Evolutionary conservation across 2,888 invertebrate species (phyloP), one percentile per base, ranked within the genome.

Genomic region (Macropis europaea): DNA sequence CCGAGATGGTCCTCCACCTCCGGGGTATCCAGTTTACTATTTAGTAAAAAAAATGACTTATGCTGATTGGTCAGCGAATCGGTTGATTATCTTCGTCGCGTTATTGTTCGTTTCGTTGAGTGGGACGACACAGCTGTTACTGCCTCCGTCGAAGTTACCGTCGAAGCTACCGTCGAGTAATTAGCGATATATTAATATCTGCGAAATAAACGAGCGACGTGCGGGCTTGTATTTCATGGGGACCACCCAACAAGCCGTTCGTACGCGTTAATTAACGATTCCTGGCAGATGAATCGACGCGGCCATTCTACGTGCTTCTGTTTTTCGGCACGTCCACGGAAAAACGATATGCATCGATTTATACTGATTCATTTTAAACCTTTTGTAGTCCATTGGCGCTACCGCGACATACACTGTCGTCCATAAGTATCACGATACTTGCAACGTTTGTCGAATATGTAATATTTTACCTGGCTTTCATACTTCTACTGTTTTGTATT

Each of bases 11-110:
- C 47, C 53, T 54, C 60, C 53, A 68, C 38, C 60, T 50, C 24
- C 38, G 9, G n/a, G 17, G n/a, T 30, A 68, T 50, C 28, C 59
- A 43, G 54, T 63, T 52, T 48, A 40, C 42, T 42, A 43, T 36
- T 73, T n/a, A n/a, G n/a, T n/a, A n/a, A 71, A 68, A 73, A 66
- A 61, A 64, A 56, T 71, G 71, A 66, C 71, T 73, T 60, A 66
- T 54, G 54, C 64, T 73, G 70, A 73, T 73, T 73, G 70, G 59
- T 43, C 50, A 11, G 54, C 34, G 59, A 59, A 56, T 69, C 52
- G 53, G 50, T 62, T 57, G 62, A 68, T 62, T 52, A 62, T 60
- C 45, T 71, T 64, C 43, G 42, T 28, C 47, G 52, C 57, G 43
- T 60, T 71, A 61, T 71, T 71, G 60, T 61, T 50, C 59, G 38